A percentile compares a stretch with the other conserved stretches of the same genome.
Evolutionary conservation across 2,888 invertebrate genomes (phyloP).

Genomic region (Uropetala carovei): DNA sequence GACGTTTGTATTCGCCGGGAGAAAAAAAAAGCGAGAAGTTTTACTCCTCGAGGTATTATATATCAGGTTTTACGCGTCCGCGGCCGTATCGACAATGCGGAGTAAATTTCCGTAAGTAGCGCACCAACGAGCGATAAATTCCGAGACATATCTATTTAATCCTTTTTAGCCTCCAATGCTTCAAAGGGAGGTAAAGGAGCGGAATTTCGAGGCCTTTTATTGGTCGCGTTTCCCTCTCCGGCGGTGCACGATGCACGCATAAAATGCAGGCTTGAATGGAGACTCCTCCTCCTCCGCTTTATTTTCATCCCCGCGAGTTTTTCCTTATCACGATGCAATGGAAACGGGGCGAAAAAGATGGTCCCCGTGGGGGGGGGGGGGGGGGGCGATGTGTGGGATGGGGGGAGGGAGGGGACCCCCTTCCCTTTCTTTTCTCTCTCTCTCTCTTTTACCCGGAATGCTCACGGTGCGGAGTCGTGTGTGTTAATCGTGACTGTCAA

Average conservation of each 20-base stretch:
- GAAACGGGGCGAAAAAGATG: background rate
- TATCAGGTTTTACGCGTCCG: background rate
- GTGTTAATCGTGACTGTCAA: constrained; percentile 59
- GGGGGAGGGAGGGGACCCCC: background rate
- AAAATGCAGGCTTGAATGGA: constrained; percentile 17
- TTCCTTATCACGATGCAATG: constrained; percentile 47
- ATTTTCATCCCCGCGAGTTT: constrained; percentile 11
- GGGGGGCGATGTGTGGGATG: background rate
- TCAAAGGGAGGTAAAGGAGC: background rate
- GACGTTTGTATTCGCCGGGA: background rate
- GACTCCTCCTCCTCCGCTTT: constrained; percentile 8
- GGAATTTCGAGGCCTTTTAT: constrained; percentile 16
- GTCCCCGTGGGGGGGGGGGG: background rate
- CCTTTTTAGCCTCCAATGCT: constrained; percentile 30
- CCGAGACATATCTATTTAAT: constrained; percentile 44
- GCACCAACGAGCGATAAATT: constrained; percentile 34
- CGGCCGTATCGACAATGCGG: constrained; percentile 13
- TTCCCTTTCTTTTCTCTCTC: background rate
- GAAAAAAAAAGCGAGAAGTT: background rate
- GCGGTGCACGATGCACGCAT: constrained; percentile 1
- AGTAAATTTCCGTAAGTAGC: constrained; percentile 25
- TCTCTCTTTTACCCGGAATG: background rate
- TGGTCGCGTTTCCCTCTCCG: background rate
- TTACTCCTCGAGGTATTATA: background rate
- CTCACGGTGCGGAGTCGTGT: constrained; percentile 32